Conservation (phyloP, 64 coral and sea anemone genomes). For the Acropora tenuis region DNA sequence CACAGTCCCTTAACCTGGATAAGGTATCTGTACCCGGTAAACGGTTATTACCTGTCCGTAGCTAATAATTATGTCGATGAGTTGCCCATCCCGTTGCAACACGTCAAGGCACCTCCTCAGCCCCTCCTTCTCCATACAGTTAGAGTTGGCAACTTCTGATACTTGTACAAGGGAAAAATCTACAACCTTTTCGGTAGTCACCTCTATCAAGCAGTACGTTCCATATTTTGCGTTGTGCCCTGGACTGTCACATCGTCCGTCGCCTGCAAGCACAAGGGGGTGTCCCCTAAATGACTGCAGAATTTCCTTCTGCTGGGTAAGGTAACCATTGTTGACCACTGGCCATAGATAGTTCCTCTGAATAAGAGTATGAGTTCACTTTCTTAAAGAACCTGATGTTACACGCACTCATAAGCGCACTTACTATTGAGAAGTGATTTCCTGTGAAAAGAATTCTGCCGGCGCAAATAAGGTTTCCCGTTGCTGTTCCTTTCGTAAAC, state of each 20-base stretch:
- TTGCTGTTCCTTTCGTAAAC: too few species aligned
- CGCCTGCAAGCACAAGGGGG: neutral
- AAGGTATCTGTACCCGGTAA: neutral
- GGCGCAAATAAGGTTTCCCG: too few species aligned
- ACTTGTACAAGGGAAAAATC: too few species aligned
- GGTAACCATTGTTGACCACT: constrained; percentile 9
- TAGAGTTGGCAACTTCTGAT: too few species aligned
- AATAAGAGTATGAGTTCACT: neutral
- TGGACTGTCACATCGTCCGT: too few species aligned
- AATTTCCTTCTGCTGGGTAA: constrained; percentile 1
- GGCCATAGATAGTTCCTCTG: constrained; percentile 15
- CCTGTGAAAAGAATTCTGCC: too few species aligned
- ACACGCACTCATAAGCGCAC: neutral
- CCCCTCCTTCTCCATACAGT: too few species aligned
- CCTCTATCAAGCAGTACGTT: too few species aligned
- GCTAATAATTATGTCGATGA: neutral
- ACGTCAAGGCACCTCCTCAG: too few species aligned
- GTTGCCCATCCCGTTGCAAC: too few species aligned
- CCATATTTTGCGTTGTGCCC: constrained; percentile 20
- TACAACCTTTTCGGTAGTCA: too few species aligned
- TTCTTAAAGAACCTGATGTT: constrained; percentile 14
- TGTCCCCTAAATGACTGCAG: neutral
- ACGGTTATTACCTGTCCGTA: neutral
- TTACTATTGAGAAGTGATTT: neutral
- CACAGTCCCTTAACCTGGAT: neutral